A percentile compares a stretch with the other conserved stretches of the same genome.
Evolutionary conservation across 1,140 invertebrate species (phyloP).

Genomic region (Brachionus asplanchnoidis): DNA sequence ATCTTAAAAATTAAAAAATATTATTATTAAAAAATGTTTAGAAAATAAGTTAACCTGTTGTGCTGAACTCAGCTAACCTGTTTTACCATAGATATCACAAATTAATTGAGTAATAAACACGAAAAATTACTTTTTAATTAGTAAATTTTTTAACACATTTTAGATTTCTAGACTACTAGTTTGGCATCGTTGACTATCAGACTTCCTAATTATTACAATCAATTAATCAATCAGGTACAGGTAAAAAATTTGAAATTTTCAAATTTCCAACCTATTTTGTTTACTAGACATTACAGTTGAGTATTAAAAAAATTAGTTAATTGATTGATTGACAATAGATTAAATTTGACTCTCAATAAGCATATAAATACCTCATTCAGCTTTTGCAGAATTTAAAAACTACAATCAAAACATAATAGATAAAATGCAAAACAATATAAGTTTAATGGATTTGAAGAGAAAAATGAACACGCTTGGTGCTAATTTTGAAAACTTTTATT

Average conservation of each 20-base stretch:
- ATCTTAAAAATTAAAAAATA: too few relatives aligned
- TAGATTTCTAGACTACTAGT: not conserved
- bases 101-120: not conserved
- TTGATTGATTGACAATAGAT: slow-evolving; percentile 24
- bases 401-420: not conserved
- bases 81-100: not conserved
- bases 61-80: not conserved
- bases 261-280: not conserved
- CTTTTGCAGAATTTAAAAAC: not conserved
- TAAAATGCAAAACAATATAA: not conserved
- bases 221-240: slow-evolving; percentile 18
- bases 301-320: slow-evolving; percentile 20
- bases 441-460: not conserved
- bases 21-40: too few relatives aligned
- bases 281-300: slow-evolving; percentile 32
- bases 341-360: not conserved
- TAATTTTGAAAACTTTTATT: not conserved
- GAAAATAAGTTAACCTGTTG: not conserved
- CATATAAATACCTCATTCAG: not conserved
- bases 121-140: not conserved
- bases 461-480: not conserved
- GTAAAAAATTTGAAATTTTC: not conserved
- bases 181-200: slow-evolving; percentile 3
- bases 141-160: not conserved
- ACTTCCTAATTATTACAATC: slow-evolving; percentile 31